These are phyloP conservation scores for Mycteria americana DNA, from an alignment of 2,797 vertebrate species.

Conservation along the genomic window DNA sequence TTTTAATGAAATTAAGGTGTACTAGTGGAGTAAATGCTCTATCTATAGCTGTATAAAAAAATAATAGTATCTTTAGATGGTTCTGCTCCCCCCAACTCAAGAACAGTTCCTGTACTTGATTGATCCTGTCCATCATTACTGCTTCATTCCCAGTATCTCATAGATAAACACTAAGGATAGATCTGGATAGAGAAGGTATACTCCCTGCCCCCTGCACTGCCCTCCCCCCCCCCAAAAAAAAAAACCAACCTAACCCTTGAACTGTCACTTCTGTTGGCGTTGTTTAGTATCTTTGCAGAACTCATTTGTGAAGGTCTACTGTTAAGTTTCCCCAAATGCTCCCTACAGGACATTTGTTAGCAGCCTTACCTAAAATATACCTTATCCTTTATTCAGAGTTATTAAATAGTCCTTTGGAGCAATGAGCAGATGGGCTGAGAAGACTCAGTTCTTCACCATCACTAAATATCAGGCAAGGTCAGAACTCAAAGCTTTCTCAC, in stretches of 20 bases:
- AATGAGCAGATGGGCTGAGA: not conserved
- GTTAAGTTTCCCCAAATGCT: not conserved
- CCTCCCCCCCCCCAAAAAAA: too few relatives aligned
- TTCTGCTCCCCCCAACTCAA: not conserved
- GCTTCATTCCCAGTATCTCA: not conserved
- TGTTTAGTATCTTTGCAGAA: not conserved
- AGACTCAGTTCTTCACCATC: not conserved
- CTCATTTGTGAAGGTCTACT: not conserved
- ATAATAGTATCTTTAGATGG: not conserved
- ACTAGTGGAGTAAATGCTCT: not conserved
- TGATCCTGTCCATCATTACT: not conserved
- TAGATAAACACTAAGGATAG: not conserved
- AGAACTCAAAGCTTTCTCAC: not conserved
- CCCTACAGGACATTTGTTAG: not conserved
- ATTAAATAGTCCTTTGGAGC: not conserved
- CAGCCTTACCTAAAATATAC: not conserved
- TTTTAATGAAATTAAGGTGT: not conserved
- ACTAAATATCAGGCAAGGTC: not conserved
- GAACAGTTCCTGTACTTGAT: not conserved
- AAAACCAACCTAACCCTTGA: not conserved
- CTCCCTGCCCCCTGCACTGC: not conserved
- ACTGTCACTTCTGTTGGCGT: not conserved
- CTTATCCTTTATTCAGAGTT: not conserved
- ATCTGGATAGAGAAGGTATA: not conserved
- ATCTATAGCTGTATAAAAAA: not conserved